Evolutionary conservation across 2,797 vertebrate species (phyloP).

Genomic region (Ctenosaura bakeri): DNA sequence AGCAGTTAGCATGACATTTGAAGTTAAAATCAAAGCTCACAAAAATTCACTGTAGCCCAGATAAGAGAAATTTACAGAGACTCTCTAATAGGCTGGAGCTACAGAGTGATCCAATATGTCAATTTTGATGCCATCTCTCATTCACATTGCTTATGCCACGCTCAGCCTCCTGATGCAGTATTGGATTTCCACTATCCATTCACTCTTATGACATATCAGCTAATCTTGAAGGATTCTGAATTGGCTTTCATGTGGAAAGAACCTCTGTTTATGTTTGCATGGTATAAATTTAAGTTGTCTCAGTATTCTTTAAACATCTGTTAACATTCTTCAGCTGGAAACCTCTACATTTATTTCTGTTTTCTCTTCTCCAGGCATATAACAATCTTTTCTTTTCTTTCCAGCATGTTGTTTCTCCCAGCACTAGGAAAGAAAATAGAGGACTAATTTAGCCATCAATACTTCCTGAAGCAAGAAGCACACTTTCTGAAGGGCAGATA

Average conservation of each 20-base stretch:
- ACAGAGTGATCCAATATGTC: background rate
- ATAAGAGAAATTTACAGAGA: background rate
- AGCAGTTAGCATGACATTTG: background rate
- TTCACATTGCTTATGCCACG: background rate
- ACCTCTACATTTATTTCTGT: conserved; percentile 4
- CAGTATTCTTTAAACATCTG: conserved; percentile 1
- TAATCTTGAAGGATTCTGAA: background rate
- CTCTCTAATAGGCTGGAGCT: background rate
- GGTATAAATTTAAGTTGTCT: background rate
- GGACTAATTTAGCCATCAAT: conserved; percentile 69
- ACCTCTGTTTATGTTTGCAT: background rate
- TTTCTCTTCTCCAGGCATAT: conserved; percentile 40
- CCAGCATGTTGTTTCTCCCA: conserved; percentile 43
- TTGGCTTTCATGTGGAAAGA: background rate
- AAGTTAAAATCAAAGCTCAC: background rate
- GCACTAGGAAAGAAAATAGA: conserved; percentile 66
- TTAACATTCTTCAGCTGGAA: background rate
- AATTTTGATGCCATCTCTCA: background rate
- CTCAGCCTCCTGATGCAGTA: background rate
- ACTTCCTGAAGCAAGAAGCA: conserved; percentile 70
- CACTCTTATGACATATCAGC: background rate
- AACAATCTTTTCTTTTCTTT: conserved; percentile 3
- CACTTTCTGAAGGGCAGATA: conserved; percentile 68
- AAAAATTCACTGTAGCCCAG: background rate
- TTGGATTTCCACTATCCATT: background rate